Conservation (phyloP, 2,888 invertebrate genomes). For the Craniophora ligustri region DNA sequence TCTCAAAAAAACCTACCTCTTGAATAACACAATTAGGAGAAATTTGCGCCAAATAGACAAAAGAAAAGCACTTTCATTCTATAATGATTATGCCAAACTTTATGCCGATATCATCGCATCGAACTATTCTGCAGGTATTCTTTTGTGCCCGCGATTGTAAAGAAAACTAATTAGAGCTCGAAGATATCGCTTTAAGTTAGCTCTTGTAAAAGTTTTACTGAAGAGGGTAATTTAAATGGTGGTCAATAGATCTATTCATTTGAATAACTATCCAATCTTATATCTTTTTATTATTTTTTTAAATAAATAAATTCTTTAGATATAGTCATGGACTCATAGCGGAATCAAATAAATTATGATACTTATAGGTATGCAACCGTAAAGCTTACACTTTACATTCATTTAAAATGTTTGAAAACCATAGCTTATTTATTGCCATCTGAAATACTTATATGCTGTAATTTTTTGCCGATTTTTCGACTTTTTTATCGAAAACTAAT, state of each 20-base stretch:
- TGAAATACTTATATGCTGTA: too few species aligned
- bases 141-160: conserved; percentile 41
- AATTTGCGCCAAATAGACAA: conserved; percentile 9
- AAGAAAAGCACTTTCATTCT: conserved; percentile 19
- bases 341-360: too few species aligned
- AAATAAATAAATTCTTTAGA: too few species aligned
- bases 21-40: conserved; percentile 11
- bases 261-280: too few species aligned
- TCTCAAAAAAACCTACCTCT: too few species aligned
- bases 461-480: too few species aligned
- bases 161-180: conserved; percentile 48
- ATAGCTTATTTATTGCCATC: too few species aligned
- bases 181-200: conserved; percentile 25
- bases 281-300: background rate
- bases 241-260: conserved; percentile 1
- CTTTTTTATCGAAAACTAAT: too few species aligned
- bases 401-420: too few species aligned
- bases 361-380: too few species aligned
- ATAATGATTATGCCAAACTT: conserved; percentile 31
- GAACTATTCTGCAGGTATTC: conserved; percentile 31
- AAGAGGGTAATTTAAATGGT: conserved; percentile 15
- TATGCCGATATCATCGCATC: conserved; percentile 33
- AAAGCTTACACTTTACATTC: too few species aligned
- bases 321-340: too few species aligned
- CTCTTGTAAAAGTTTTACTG: conserved; percentile 15